Base-by-base conservation (phyloP, 1,140 invertebrate genomes). In the Ylistrum balloti region DNA sequence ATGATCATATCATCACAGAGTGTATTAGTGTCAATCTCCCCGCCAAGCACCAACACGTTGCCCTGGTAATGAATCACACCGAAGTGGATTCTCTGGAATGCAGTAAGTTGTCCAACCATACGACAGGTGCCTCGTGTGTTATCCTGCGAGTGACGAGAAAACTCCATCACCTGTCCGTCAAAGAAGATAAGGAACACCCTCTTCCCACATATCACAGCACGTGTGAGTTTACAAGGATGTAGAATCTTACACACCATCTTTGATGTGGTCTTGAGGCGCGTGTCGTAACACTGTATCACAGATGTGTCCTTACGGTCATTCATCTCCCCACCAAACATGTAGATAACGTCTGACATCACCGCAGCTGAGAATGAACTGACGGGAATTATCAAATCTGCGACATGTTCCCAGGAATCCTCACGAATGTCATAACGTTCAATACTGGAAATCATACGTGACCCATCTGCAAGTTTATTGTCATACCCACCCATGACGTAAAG, bases 311-410 rank as follows among this genome's bases (percentile, higher is more conserved):
- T 93, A 86, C 92, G 90, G 91, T 95, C 93, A 86, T 94, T 95
- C 34, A 93, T 95, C 86, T 95, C 95, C 9, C 95, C 95, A 11
- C 95, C 95, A 90, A 95, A 95, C 11, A 94, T 92, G n/a, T 93
- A 91, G 41, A 95, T 94, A 32, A 91, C 93, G 28, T 95, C 95
- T 17, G 93, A 93, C 2, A 93, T 89, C 0, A 94, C 92, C 0
- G 94, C 94, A 32, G 95, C 94, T 0, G 95, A 95, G 17, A 95
- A 93, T 22, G 94, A 95, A 86, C 95, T 95, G 32, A 94, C 94
- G 0, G 94, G 93, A 33, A 92, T 92, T 15, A 92, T 89, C 22
- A 95, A 89, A 35, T 94, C 86, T 7, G 91, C 93, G 1, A 93
- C 93, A 86, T 94, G 92, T n/a, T 90, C 88, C 95, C 95, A 95